These are phyloP conservation scores for Tetropium fuscum DNA, from an alignment of 2,888 invertebrate species.

Conservation along the genomic window DNA sequence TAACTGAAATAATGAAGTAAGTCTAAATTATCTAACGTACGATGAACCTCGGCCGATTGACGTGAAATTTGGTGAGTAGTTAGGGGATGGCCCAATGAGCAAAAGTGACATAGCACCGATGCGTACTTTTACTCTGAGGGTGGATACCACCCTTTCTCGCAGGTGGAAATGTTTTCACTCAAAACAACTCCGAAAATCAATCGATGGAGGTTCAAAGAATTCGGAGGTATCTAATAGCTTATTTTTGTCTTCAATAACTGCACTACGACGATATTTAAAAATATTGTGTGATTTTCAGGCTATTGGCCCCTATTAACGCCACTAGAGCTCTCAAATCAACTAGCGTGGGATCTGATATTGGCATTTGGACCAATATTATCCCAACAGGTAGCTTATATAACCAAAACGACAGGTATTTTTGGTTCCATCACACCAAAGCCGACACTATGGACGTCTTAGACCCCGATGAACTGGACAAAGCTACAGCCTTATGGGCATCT, in stretches of 20 bases:
- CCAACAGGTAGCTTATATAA: constrained; percentile 79
- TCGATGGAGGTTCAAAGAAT: no score
- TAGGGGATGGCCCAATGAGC: no score
- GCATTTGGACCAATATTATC: constrained; percentile 71
- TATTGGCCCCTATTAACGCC: constrained; percentile 77
- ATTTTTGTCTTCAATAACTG: no score
- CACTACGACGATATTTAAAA: no score
- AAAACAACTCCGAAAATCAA: no score
- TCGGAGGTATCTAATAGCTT: no score
- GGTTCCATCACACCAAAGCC: constrained; percentile 83
- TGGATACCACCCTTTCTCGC: no score
- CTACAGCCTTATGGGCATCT: constrained; percentile 83
- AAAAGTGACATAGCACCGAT: no score
- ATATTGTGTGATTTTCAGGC: constrained; percentile 58
- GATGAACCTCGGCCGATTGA: no score
- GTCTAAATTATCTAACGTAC: constrained; percentile 31
- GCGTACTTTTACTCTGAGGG: no score
- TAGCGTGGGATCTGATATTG: constrained; percentile 78
- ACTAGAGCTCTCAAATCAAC: constrained; percentile 68
- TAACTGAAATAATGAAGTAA: constrained; percentile 76
- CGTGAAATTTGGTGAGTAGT: no score
- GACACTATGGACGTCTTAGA: constrained; percentile 84
- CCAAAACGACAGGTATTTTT: constrained; percentile 77
- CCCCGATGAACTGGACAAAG: constrained; percentile 76
- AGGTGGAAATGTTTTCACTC: no score